Evolutionary conservation across 2,888 invertebrate species (phyloP).

Genomic region (Taphrorychus bicolor): DNA sequence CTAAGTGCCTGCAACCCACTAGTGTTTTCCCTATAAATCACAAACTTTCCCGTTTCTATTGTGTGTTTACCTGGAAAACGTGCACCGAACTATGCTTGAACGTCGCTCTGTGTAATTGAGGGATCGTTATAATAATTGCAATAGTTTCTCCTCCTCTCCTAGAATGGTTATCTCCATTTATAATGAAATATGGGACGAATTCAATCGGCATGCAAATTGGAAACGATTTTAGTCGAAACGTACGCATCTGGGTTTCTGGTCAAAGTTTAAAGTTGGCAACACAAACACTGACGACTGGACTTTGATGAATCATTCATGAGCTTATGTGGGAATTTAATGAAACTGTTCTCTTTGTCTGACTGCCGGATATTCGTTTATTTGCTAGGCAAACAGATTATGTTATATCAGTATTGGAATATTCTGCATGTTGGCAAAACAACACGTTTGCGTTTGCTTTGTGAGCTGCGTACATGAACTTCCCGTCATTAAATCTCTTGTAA

Average conservation of each 20-base stretch:
- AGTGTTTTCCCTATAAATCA: neutral
- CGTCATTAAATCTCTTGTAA: no score
- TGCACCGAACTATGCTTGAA: neutral
- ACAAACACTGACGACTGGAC: neutral
- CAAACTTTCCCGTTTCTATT: neutral
- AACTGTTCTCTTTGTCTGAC: neutral
- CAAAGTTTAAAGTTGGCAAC: neutral
- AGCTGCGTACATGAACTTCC: no score
- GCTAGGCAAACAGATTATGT: neutral
- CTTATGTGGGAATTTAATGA: neutral
- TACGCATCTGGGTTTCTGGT: neutral
- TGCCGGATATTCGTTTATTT: neutral
- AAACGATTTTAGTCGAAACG: neutral
- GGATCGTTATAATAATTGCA: neutral
- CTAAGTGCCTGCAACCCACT: neutral
- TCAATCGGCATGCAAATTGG: neutral
- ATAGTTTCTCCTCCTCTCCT: neutral
- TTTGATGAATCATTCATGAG: neutral
- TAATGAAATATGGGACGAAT: neutral
- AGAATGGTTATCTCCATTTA: neutral
- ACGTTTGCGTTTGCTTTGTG: no score
- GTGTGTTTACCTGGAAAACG: neutral
- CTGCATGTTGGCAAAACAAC: no score
- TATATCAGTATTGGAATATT: no score
- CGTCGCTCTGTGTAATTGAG: neutral